phyloP scores from a whole-genome alignment of 2,888 invertebrate species.

The Drosophila longiperda region DNA sequence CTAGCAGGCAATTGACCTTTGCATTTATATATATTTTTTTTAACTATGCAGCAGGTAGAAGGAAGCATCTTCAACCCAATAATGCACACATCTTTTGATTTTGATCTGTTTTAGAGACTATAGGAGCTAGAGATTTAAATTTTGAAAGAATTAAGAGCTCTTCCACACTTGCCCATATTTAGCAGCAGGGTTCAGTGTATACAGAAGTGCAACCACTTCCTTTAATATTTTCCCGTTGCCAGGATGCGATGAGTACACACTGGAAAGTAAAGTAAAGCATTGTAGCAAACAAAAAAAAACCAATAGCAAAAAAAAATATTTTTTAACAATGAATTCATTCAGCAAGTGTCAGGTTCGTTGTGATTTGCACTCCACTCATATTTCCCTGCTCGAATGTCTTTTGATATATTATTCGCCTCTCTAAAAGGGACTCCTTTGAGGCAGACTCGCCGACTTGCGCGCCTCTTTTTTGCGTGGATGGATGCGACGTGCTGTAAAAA shows the following conservation, averaged over 20 bases:
- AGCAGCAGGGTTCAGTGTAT: background rate
- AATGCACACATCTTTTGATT: background rate
- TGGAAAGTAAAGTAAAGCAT: conserved; percentile 33
- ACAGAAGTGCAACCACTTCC: background rate
- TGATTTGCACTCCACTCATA: conserved; percentile 35
- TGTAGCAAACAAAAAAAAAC: conserved; percentile 33
- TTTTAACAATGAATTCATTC: conserved; percentile 75
- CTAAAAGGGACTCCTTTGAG: background rate
- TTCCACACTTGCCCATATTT: background rate
- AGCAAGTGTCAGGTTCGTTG: conserved; percentile 53
- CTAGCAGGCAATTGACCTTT: background rate
- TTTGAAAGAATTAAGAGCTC: background rate
- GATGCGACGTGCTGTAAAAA: conserved; percentile 3
- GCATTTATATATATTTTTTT: background rate
- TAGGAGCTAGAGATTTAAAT: background rate
- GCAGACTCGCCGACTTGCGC: conserved; percentile 1
- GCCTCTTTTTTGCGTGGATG: background rate
- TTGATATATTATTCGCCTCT: conserved; percentile 66
- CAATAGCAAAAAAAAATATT: conserved; percentile 47
- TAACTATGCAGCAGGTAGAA: background rate
- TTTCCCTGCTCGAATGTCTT: conserved; percentile 52
- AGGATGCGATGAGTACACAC: conserved; percentile 25
- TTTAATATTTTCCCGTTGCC: conserved; percentile 4
- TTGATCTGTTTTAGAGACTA: background rate
- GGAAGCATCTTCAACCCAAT: background rate